Percentiles rank a stretch among this genome's conserved stretches.
Conservation (phyloP, 2,797 vertebrate species). For the Serranus cabrilla region DNA sequence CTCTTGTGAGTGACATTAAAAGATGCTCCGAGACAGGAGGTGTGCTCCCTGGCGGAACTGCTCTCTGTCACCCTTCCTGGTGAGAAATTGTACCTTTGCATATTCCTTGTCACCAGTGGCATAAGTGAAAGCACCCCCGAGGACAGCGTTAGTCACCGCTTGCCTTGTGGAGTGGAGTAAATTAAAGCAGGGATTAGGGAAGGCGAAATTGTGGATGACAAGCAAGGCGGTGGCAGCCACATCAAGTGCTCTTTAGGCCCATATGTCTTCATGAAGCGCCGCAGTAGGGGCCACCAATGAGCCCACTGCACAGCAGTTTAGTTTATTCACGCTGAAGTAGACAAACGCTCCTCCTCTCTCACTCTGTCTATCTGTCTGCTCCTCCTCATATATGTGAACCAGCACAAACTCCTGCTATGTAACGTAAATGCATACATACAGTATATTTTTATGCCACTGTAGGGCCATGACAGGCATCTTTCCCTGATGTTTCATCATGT, state of each 20-base stretch:
- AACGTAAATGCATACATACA: neutral
- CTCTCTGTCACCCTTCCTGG: constrained; percentile 93
- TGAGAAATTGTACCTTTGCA: constrained; percentile 97
- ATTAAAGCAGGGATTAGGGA: constrained; percentile 97
- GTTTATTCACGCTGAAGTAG: constrained; percentile 67
- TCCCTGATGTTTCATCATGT: neutral
- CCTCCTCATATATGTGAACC: neutral
- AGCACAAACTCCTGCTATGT: neutral
- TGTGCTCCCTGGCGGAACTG: constrained; percentile 90
- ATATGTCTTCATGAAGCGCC: constrained; percentile 91
- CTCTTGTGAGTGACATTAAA: constrained; percentile 91
- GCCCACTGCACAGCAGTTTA: constrained; percentile 73
- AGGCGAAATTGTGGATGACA: constrained; percentile 94
- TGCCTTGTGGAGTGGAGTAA: constrained; percentile 92
- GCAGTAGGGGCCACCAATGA: constrained; percentile 83
- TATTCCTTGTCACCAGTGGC: constrained; percentile 95
- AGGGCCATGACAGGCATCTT: neutral
- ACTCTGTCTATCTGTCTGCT: neutral
- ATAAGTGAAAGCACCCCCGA: constrained; percentile 96
- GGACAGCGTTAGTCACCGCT: constrained; percentile 91
- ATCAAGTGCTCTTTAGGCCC: constrained; percentile 89
- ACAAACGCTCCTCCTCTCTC: constrained; percentile 42
- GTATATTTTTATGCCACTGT: neutral
- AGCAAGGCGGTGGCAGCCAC: constrained; percentile 89
- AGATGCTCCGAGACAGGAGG: constrained; percentile 88